Percentiles rank a stretch among this genome's conserved stretches.
These are phyloP conservation scores for Toxotes jaculatrix DNA, from an alignment of 2,113 vertebrate genomes.

Conservation along the genomic window DNA sequence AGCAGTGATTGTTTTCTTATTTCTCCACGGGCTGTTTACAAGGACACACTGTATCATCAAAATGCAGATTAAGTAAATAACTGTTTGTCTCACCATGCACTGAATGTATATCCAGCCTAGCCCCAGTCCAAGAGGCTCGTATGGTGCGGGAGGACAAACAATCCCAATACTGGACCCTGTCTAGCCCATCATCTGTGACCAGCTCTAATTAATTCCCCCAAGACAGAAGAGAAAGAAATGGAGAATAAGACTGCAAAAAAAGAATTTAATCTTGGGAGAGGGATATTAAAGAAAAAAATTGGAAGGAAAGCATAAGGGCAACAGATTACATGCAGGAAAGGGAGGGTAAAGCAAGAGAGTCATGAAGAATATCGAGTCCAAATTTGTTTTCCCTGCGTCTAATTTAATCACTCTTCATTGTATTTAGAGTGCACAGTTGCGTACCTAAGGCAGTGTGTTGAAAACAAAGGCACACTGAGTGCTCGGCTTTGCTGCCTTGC, in stretches of 20 bases:
- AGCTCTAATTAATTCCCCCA: conserved; percentile 67
- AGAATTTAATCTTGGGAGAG: conserved; percentile 28
- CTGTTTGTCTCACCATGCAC: conserved; percentile 7
- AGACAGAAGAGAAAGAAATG: conserved; percentile 22
- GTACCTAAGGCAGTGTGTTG: conserved; percentile 52
- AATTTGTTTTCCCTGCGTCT: conserved; percentile 46
- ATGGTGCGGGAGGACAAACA: conserved; percentile 29
- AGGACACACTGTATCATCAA: conserved; percentile 30
- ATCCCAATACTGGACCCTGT: conserved; percentile 24
- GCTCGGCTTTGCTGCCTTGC: conserved; percentile 41
- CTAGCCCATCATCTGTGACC: conserved; percentile 49
- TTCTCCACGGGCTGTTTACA: conserved; percentile 35
- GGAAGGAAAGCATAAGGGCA: conserved; percentile 9
- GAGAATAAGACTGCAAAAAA: conserved; percentile 14
- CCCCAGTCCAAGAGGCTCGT: background rate
- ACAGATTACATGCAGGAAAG: conserved; percentile 11
- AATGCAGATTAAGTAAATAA: conserved; percentile 34
- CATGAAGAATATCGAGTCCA: conserved; percentile 27
- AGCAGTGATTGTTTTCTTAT: conserved; percentile 39
- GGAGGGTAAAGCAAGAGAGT: conserved; percentile 34
- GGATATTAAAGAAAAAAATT: conserved; percentile 5
- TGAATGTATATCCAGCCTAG: conserved; percentile 5
- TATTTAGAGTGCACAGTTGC: conserved; percentile 58
- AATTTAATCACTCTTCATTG: conserved; percentile 69
- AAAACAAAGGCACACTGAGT: conserved; percentile 62